Conservation (phyloP, 2,797 vertebrate genomes). For the Rhincodon typus region DNA sequence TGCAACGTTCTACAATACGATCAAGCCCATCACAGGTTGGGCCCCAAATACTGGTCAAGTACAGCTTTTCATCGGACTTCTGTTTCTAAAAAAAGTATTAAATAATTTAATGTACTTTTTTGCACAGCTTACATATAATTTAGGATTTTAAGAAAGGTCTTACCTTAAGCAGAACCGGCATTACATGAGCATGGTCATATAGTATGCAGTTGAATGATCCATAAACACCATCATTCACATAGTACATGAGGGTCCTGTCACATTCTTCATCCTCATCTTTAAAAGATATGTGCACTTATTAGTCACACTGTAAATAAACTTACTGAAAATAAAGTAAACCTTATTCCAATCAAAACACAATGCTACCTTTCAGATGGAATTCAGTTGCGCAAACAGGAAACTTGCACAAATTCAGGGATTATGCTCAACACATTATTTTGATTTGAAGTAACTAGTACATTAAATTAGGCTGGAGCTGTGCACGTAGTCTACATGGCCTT, state of each 20-base stretch:
- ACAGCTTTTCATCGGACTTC: conserved; percentile 82
- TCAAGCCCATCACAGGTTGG: conserved; percentile 93
- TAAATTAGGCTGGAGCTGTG: too few relatives aligned
- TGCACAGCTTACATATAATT: background rate
- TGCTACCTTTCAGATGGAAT: too few relatives aligned
- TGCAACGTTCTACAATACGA: conserved; percentile 81
- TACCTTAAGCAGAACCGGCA: conserved; percentile 82
- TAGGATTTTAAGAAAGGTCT: background rate
- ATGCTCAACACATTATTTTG: too few relatives aligned
- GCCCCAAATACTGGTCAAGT: conserved; percentile 91
- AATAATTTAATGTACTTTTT: background rate
- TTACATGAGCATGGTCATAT: conserved; percentile 85
- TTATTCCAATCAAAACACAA: too few relatives aligned
- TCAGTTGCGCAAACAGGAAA: too few relatives aligned
- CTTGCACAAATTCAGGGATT: too few relatives aligned
- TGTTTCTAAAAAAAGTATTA: conserved; percentile 61
- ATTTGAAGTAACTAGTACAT: too few relatives aligned
- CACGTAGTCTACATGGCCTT: too few relatives aligned
- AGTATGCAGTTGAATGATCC: conserved; percentile 96
- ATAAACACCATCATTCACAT: conserved; percentile 93
- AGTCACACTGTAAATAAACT: background rate
- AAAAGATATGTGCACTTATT: conserved; percentile 36
- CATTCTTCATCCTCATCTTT: conserved; percentile 78
- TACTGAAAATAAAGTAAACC: background rate
- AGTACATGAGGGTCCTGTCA: conserved; percentile 90